Evolutionary conservation across 2,888 invertebrate species (phyloP).

Genomic region (Pemphredon lugubris): DNA sequence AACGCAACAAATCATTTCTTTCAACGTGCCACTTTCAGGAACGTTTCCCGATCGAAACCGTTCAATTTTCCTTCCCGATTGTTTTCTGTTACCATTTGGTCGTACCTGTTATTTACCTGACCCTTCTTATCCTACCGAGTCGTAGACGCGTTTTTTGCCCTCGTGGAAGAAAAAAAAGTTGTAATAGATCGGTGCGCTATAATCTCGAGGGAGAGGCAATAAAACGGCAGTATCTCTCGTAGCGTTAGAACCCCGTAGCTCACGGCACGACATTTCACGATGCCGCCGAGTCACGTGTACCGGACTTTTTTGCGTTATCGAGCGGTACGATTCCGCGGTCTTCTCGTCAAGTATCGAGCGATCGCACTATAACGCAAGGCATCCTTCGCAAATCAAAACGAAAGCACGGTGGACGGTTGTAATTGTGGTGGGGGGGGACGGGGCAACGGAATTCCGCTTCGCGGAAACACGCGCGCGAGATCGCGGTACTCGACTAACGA

Average conservation of each 20-base stretch:
- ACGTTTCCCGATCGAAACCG: too few relatives aligned
- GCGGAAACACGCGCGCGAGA: conserved; percentile 50
- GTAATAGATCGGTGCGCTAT: conserved; percentile 22
- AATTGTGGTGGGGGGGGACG: conserved; percentile 51
- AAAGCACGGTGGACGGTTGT: conserved; percentile 38
- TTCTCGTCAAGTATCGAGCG: conserved; percentile 31
- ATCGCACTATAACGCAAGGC: conserved; percentile 13
- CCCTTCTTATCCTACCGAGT: not conserved
- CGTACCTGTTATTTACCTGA: not conserved
- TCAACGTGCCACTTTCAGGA: too few relatives aligned
- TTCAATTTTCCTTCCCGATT: not conserved
- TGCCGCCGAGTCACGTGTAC: conserved; percentile 30
- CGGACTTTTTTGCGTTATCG: conserved; percentile 23
- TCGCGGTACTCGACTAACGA: conserved; percentile 51
- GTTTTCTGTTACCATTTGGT: not conserved
- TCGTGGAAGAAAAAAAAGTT: not conserved
- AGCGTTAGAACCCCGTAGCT: conserved; percentile 3
- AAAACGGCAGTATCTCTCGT: conserved; percentile 21
- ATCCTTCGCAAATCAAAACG: conserved; percentile 52
- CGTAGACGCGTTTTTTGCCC: not conserved
- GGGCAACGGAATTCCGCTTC: conserved; percentile 51
- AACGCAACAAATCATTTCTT: too few relatives aligned
- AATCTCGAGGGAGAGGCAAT: conserved; percentile 12
- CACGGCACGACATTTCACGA: conserved; percentile 7
- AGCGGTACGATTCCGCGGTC: conserved; percentile 5